phyloP scores from a whole-genome alignment of 1,140 invertebrate species.

The Matsumurasca onukii region DNA sequence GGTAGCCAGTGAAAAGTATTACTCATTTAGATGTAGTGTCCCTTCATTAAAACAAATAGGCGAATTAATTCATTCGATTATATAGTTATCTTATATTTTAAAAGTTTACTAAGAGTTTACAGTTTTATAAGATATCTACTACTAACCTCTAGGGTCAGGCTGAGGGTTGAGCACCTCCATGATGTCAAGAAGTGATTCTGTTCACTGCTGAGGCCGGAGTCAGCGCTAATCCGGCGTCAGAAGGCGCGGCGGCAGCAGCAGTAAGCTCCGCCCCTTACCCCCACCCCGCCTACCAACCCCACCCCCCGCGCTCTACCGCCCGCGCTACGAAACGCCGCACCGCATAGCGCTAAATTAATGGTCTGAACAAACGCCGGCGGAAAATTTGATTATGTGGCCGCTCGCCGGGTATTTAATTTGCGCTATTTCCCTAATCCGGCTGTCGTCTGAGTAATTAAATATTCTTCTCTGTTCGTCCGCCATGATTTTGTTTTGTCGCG shows the following conservation, averaged over 20 bases:
- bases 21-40: no score
- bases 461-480: neutral
- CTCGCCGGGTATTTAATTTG: slow-evolving; percentile 21
- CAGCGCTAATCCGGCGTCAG: neutral
- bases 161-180: slow-evolving; percentile 22
- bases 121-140: no score
- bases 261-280: neutral
- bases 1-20: no score
- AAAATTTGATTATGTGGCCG: slow-evolving; percentile 27
- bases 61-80: no score
- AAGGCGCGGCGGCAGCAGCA: neutral
- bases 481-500: neutral
- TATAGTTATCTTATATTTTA: no score
- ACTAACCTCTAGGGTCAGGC: slow-evolving; percentile 17
- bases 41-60: no score
- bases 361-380: slow-evolving; percentile 24
- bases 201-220: neutral
- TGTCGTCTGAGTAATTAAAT: slow-evolving; percentile 19
- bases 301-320: neutral
- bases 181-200: slow-evolving; percentile 11
- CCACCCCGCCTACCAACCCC: neutral
- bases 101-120: no score
- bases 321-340: neutral
- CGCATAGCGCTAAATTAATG: slow-evolving; percentile 13
- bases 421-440: slow-evolving; percentile 24